phyloP scores from a whole-genome alignment of 2,113 vertebrate species.

The Macroglossus sobrinus region DNA sequence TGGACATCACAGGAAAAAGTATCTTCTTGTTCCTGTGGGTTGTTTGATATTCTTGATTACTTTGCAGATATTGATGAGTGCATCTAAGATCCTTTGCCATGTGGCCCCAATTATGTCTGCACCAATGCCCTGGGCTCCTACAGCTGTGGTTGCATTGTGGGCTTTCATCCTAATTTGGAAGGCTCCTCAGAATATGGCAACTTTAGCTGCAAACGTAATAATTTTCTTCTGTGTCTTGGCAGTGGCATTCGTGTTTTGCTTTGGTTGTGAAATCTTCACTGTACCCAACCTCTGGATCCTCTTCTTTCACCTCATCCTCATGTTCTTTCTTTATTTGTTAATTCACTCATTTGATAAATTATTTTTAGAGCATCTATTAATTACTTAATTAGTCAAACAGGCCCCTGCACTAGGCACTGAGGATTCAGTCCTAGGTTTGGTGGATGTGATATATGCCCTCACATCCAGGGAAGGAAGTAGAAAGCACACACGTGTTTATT shows the following conservation, averaged over 20 bases:
- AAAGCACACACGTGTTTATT: not conserved
- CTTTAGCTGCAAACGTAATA: conserved; percentile 59
- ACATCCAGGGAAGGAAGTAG: not conserved
- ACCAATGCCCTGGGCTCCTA: conserved; percentile 35
- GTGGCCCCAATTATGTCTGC: conserved; percentile 44
- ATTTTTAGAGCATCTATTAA: not conserved
- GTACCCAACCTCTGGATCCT: not conserved
- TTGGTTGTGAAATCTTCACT: not conserved
- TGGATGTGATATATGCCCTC: no score
- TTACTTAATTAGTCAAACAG: not conserved
- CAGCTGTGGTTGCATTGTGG: not conserved
- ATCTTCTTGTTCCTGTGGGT: not conserved
- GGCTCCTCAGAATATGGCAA: not conserved
- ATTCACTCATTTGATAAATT: not conserved
- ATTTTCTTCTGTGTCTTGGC: not conserved
- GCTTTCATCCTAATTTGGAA: not conserved
- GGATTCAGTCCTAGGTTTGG: not conserved
- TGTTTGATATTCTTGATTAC: not conserved
- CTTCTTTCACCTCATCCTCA: not conserved
- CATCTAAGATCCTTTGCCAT: not conserved
- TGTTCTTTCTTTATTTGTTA: not conserved
- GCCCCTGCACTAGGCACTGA: not conserved
- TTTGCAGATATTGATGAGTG: conserved; percentile 61
- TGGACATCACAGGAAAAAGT: not conserved
- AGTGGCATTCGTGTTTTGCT: not conserved